Evolutionary conservation across 2,113 vertebrate genomes (phyloP).

Genomic region (Tragulus kanchil): DNA sequence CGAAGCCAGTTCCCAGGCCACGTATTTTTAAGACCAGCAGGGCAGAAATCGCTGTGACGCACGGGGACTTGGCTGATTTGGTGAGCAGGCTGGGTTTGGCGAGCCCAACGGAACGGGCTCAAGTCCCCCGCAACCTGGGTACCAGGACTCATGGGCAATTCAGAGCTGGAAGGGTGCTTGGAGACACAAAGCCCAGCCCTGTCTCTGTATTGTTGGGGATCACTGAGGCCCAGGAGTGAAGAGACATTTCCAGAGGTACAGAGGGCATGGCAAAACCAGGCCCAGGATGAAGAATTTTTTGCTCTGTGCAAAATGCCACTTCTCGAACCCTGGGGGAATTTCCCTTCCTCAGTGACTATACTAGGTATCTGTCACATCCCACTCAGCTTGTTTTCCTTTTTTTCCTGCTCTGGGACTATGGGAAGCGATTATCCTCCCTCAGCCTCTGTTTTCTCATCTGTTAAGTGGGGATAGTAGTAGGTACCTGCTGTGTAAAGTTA

Average conservation of each 20-base stretch:
- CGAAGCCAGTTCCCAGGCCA: slow-evolving; percentile 59
- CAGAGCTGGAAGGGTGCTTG: neutral
- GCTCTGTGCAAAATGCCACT: neutral
- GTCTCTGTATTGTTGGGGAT: neutral
- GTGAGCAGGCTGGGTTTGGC: neutral
- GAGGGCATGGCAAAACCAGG: neutral
- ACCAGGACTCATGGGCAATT: neutral
- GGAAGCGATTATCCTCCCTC: neutral
- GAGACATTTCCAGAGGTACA: neutral
- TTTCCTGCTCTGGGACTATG: neutral
- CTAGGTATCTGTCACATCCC: neutral
- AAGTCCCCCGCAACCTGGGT: neutral
- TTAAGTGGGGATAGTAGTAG: neutral
- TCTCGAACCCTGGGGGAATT: neutral
- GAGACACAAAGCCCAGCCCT: neutral
- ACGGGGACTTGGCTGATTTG: slow-evolving; percentile 60
- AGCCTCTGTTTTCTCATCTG: neutral
- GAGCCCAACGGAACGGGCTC: neutral
- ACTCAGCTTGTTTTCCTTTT: neutral
- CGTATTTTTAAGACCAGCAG: slow-evolving; percentile 71
- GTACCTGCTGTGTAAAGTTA: neutral
- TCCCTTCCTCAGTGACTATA: neutral
- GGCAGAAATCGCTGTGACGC: slow-evolving; percentile 80
- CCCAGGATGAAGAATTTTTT: neutral
- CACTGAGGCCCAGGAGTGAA: neutral